These are phyloP conservation scores for Danaus chrysippus DNA, from an alignment of 2,888 invertebrate species.

Conservation along the genomic window DNA sequence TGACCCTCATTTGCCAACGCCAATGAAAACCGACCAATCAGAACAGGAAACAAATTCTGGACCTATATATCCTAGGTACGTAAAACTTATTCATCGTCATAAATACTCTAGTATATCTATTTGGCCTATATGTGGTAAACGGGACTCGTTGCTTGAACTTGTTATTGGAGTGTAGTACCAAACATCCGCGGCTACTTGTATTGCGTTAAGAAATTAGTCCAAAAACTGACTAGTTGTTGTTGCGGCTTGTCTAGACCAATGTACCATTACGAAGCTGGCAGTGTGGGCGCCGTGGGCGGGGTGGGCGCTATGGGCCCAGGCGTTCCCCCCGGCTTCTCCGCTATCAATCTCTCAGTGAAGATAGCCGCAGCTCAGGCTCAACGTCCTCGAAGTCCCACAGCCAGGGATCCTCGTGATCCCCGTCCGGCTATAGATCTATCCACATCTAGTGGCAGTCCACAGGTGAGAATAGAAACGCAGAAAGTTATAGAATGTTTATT, in stretches of 20 bases:
- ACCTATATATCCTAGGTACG: slow-evolving; percentile 86
- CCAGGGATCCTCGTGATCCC: slow-evolving; percentile 87
- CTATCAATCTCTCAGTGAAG: slow-evolving; percentile 91
- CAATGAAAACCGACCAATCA: slow-evolving; percentile 84
- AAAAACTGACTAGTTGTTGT: slow-evolving; percentile 15
- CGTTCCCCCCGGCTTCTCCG: slow-evolving; percentile 87
- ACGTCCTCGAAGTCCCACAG: slow-evolving; percentile 85
- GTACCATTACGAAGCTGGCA: slow-evolving; percentile 87
- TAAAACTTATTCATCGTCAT: slow-evolving; percentile 28
- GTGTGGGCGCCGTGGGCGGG: slow-evolving; percentile 79
- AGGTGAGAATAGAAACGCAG: slow-evolving; percentile 76
- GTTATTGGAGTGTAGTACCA: slow-evolving; percentile 9
- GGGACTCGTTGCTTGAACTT: slow-evolving; percentile 42
- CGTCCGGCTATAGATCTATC: slow-evolving; percentile 92
- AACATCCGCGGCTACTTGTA: slow-evolving; percentile 9
- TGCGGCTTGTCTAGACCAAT: slow-evolving; percentile 81
- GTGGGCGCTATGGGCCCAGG: slow-evolving; percentile 83
- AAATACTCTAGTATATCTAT: background rate
- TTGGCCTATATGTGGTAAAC: slow-evolving; percentile 68
- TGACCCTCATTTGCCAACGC: slow-evolving; percentile 78
- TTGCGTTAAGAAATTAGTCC: slow-evolving; percentile 13
- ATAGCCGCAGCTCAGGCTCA: slow-evolving; percentile 87
- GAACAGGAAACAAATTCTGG: slow-evolving; percentile 83
- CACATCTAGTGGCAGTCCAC: slow-evolving; percentile 93
- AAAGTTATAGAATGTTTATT: slow-evolving; percentile 13